These are phyloP conservation scores for Oryctes rhinoceros DNA, from an alignment of 1,140 invertebrate species.

Conservation along the genomic window DNA sequence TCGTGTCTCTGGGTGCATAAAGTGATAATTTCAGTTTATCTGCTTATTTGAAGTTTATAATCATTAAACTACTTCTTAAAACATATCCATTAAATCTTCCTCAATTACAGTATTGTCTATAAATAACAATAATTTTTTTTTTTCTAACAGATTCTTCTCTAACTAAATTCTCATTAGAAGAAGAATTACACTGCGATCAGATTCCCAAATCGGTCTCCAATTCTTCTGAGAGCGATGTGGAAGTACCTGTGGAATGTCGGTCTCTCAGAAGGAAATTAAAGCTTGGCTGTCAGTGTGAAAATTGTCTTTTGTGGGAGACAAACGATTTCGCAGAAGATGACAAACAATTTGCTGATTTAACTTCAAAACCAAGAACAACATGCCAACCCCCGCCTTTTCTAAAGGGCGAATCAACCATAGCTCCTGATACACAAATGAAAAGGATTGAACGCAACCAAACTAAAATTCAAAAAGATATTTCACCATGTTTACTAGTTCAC, in stretches of 20 bases:
- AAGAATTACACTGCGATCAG: neutral
- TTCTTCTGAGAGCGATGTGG: conserved; percentile 2
- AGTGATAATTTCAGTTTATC: neutral
- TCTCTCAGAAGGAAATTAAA: conserved; percentile 20
- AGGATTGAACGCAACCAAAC: conserved; percentile 27
- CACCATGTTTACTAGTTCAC: conserved; percentile 51
- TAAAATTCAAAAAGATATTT: conserved; percentile 48
- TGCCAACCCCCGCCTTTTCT: conserved; percentile 6
- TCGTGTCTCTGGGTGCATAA: too few relatives aligned
- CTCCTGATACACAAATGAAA: conserved; percentile 5
- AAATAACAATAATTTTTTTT: neutral
- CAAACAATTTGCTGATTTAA: neutral
- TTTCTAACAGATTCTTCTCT: neutral
- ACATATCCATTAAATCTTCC: neutral
- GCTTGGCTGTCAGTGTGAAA: conserved; percentile 36
- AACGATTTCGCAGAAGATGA: conserved; percentile 2
- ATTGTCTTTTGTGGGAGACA: neutral
- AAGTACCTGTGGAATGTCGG: neutral
- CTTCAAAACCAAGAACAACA: neutral
- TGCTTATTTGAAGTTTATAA: neutral
- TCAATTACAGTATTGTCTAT: too few relatives aligned
- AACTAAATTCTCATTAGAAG: neutral
- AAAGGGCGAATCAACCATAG: neutral
- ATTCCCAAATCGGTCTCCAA: neutral
- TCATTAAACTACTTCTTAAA: neutral